Evolutionary conservation across 2,113 vertebrate species (phyloP), one percentile per base, ranked within the genome.

Genomic region (Rhinoptilus africanus): DNA sequence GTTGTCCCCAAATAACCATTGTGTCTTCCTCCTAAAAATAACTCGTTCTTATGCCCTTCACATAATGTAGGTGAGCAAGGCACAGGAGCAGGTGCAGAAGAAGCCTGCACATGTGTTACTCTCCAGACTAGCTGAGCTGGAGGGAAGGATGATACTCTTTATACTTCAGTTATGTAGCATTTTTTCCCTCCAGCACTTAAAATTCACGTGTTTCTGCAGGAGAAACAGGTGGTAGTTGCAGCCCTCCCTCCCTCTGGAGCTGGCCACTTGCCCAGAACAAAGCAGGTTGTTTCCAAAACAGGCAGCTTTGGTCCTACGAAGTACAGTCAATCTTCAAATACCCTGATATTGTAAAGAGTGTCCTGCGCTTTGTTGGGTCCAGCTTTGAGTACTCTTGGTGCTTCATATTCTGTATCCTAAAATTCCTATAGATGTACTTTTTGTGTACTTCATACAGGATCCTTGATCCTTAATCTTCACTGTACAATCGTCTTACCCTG

Each of bases 211-310:
- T 91, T 96, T 68, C 75, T 92, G 62, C 64, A 78, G 80, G 60
- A 94, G 91, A 68, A 96, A 85, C 95, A 95, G 92, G 94, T 95
- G 94, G 96, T 45, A 94, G 81, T 85, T 5, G 0, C 92, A 97
- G 92, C 50, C 57, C n/a, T 95, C 28, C 41, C 53, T 90, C 85
- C 78, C 75, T 89, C 88, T 73, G 84, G 86, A 94, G 43, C 84
- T 96, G 96, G 96, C 83, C 41, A 2, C 80, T 68, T 91, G 90
- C 97, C 96, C 62, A 28, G 92, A 82, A 87, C 68, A 75, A 60
- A 95, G 80, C 89, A 89, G 79, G 76, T 93, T 94, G 85, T 89
- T 92, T 92, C 92, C 83, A 92, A 96, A 96, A 63, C 12, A 48
- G 64, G 68, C 50, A 77, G 74, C 50, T 66, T 85, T 93, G 59